Percentiles rank a stretch among this genome's conserved stretches.
phyloP scores from a whole-genome alignment of 2,113 vertebrate genomes.

The Piprites chloris region DNA sequence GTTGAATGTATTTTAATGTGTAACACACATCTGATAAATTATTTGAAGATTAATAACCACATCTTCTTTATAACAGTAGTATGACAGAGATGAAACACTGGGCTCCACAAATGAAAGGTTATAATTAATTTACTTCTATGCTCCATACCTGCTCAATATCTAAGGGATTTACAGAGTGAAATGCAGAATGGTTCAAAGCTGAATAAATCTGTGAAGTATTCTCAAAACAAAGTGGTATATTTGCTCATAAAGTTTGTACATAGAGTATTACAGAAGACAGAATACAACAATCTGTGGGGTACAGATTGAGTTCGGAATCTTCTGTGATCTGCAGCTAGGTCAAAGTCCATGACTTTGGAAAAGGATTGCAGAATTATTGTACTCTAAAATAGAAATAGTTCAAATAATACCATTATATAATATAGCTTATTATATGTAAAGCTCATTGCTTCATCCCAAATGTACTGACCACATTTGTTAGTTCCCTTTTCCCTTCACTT shows the following conservation, averaged over 20 bases:
- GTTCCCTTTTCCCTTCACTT: neutral
- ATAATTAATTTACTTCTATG: constrained; percentile 62
- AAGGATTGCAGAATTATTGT: neutral
- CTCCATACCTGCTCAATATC: constrained; percentile 9
- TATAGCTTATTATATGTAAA: neutral
- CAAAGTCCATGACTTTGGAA: neutral
- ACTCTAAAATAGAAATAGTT: neutral
- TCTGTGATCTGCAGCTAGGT: neutral
- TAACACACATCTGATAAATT: constrained; percentile 68
- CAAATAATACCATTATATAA: neutral
- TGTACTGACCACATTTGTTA: neutral
- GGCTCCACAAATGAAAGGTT: constrained; percentile 49
- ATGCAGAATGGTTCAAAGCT: constrained; percentile 43
- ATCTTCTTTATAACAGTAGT: constrained; percentile 46
- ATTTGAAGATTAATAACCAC: constrained; percentile 70
- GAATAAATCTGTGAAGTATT: constrained; percentile 33
- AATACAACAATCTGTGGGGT: neutral
- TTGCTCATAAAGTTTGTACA: neutral
- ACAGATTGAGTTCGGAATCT: neutral
- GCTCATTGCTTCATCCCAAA: neutral
- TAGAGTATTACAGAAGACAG: neutral
- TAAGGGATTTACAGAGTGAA: constrained; percentile 57
- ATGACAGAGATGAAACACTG: constrained; percentile 62
- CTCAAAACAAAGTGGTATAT: neutral
- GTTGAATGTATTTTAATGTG: constrained; percentile 38